Percentiles rank a stretch among this genome's conserved stretches.
Evolutionary conservation across 2,888 invertebrate species (phyloP).

Genomic region (Tenthredo distinguenda): DNA sequence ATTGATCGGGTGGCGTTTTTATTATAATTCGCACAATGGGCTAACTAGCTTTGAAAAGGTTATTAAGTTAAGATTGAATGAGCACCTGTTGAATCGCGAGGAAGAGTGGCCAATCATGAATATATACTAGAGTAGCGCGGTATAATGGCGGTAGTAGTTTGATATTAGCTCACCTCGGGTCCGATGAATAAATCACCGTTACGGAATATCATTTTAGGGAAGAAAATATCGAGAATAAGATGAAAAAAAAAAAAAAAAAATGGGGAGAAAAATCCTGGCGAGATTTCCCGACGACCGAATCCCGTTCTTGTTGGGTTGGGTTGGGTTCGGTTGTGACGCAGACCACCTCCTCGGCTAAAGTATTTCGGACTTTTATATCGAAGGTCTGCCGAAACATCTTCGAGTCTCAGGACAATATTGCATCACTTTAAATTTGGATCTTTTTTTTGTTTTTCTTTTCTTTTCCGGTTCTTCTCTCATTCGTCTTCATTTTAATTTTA

Average conservation of each 20-base stretch:
- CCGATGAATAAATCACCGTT: constrained; percentile 14
- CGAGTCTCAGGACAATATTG: not conserved
- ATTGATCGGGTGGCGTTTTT: not conserved
- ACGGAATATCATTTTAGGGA: not conserved
- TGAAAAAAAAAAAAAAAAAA: not conserved
- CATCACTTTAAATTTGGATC: not conserved
- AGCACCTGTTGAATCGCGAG: constrained; percentile 42
- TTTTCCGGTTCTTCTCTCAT: not conserved
- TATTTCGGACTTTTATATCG: not conserved
- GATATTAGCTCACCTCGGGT: constrained; percentile 23
- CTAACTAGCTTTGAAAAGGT: constrained; percentile 39
- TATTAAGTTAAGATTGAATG: constrained; percentile 45
- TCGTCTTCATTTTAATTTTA: not conserved
- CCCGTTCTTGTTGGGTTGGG: not conserved
- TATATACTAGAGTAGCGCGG: not conserved
- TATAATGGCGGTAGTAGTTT: not conserved
- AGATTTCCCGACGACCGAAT: not conserved
- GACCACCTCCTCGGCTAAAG: not conserved
- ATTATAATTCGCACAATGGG: not conserved
- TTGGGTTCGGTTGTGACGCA: not conserved
- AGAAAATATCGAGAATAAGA: not conserved
- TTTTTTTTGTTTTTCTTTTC: not conserved
- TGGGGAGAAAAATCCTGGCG: not conserved
- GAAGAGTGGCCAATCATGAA: constrained; percentile 31
- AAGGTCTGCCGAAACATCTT: not conserved